phyloP scores from a whole-genome alignment of 92 coral and sea anemone genomes.

The Nematostella vectensis region DNA sequence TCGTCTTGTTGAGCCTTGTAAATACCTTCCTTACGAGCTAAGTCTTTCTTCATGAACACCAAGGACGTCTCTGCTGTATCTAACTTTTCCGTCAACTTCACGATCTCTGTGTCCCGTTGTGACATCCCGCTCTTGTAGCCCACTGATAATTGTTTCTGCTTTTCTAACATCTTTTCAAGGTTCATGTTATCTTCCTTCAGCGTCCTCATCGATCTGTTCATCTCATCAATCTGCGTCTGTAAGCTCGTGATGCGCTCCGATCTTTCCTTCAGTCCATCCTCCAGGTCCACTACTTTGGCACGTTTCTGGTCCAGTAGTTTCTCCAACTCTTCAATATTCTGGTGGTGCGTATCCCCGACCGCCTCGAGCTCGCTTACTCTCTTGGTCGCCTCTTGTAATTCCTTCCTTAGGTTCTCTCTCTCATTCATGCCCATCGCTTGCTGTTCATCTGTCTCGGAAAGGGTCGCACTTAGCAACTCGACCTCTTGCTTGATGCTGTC shows the following conservation, averaged over 20 bases:
- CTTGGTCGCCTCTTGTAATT: constrained; percentile 39
- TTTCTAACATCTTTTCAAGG: constrained; percentile 64
- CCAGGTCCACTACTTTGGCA: constrained; percentile 35
- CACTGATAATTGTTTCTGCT: constrained; percentile 64
- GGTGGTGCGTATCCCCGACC: constrained; percentile 49
- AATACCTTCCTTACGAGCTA: constrained; percentile 51
- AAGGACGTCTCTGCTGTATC: constrained; percentile 60
- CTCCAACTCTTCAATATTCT: constrained; percentile 47
- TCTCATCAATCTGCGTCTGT: constrained; percentile 58
- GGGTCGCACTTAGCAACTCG: constrained; percentile 33
- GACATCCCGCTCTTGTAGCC: constrained; percentile 48
- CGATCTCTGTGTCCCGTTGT: constrained; percentile 54
- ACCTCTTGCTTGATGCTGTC: constrained; percentile 45
- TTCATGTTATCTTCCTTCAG: constrained; percentile 57
- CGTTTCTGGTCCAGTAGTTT: constrained; percentile 42
- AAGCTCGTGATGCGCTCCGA: constrained; percentile 38
- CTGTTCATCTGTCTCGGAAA: constrained; percentile 50
- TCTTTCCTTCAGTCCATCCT: constrained; percentile 49
- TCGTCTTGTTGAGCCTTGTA: constrained; percentile 55
- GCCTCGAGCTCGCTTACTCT: constrained; percentile 48
- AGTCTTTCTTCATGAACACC: constrained; percentile 59
- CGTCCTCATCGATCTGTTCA: constrained; percentile 40
- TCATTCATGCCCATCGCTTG: constrained; percentile 39
- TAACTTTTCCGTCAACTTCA: constrained; percentile 40
- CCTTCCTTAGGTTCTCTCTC: constrained; percentile 57